Evolutionary conservation across 2,113 vertebrate species (phyloP).

Genomic region (Peromyscus leucopus): DNA sequence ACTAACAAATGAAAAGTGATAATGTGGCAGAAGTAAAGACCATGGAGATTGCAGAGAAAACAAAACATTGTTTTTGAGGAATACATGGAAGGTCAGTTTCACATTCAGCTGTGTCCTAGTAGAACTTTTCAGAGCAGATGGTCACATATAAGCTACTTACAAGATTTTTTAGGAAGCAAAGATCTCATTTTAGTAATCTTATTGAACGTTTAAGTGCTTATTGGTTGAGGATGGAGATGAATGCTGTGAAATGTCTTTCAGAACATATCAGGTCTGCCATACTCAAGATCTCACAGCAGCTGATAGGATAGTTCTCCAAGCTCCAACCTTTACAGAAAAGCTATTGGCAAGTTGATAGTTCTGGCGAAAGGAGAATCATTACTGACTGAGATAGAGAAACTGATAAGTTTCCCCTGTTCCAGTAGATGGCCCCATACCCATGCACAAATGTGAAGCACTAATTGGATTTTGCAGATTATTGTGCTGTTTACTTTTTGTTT

Average conservation of each 20-base stretch:
- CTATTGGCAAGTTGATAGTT: not conserved
- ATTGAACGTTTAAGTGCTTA: not conserved
- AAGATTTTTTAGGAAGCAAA: not conserved
- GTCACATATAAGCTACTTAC: not conserved
- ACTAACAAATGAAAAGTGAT: not conserved
- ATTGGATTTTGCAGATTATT: not conserved
- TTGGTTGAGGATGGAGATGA: not conserved
- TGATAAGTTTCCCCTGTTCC: not conserved
- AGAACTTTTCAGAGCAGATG: conserved; percentile 48
- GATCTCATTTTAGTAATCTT: conserved; percentile 11
- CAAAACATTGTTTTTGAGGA: not conserved
- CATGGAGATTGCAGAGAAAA: not conserved
- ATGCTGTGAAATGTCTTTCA: not conserved
- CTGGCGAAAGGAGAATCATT: no score
- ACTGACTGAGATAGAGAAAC: not conserved
- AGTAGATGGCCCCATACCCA: no score
- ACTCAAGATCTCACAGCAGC: not conserved
- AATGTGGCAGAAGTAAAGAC: not conserved
- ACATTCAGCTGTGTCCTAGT: not conserved
- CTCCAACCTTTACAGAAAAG: not conserved
- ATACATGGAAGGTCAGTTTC: not conserved
- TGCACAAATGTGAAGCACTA: not conserved
- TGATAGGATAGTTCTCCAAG: not conserved
- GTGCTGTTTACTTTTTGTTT: not conserved
- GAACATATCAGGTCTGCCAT: not conserved